Base-by-base conservation (phyloP, 2,888 invertebrate species). In the Petrophora chlorosata region DNA sequence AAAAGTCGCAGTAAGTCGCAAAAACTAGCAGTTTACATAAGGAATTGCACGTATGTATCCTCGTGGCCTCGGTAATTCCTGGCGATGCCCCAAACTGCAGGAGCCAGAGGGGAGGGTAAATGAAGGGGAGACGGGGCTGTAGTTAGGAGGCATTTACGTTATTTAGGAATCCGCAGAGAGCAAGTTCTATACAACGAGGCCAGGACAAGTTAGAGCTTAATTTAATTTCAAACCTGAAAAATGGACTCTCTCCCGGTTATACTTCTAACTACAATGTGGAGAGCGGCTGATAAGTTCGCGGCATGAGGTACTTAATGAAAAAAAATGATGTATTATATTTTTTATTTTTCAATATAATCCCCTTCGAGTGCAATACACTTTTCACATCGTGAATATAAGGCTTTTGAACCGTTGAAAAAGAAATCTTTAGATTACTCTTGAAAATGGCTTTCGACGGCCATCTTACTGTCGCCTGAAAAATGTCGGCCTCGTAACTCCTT, bases 131-230 rank as follows among this genome's bases (percentile, higher is more conserved):
- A 8, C 3, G 10, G n/a, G 7, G 22, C 23, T 25, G 23, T 9
- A 16, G 16, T 40, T 34, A 43, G 15, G 28, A 39, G 23, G 34
- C 23, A 34, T 39, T 34, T 34, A 16, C 13, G 38, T 49, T 39
- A 49, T 43, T 49, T 49, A 49, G 29, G 34, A 29, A 49, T 39
- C 43, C 39, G 34, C 34, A 49, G 49, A 43, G 43, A 49, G 42
- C 13, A 48, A 47, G 34, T 47, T 30, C 40, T 30, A n/a, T 23
- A 35, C 34, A 46, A 47, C 40, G 22, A 13, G 2, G 14, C 7
- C 29, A 38, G 46, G 39, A 41, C 42, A 40, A 30, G 47, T 36
- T 41, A 36, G 36, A 36, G 14, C 19, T 48, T 41, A 29, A 47
- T 47, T 47, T 47, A 30, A 42, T 48, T 41, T 48, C 29, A 41